phyloP scores from a whole-genome alignment of 1,140 invertebrate species.

The Drosophila dunni region DNA sequence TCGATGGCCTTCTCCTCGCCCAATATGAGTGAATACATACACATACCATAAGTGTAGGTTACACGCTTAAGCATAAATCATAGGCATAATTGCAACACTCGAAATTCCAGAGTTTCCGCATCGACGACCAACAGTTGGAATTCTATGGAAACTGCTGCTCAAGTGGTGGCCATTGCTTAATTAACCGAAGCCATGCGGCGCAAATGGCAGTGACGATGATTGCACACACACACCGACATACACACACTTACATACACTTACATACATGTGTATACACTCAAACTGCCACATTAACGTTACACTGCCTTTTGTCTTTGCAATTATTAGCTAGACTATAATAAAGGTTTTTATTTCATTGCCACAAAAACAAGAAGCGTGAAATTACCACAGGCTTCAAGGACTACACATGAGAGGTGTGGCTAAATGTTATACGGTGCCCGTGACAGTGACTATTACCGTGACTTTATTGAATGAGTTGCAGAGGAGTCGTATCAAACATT shows the following conservation, averaged over 20 bases:
- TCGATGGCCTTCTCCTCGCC: slow-evolving; percentile 6
- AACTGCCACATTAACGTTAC: slow-evolving; percentile 13
- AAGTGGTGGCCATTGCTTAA: slow-evolving; percentile 57
- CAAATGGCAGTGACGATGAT: slow-evolving; percentile 35
- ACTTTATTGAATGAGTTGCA: background rate
- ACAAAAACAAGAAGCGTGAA: slow-evolving; percentile 43
- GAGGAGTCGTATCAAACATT: background rate
- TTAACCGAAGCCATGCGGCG: slow-evolving; percentile 66
- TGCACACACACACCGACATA: slow-evolving; percentile 22
- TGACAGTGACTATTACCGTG: slow-evolving; percentile 13
- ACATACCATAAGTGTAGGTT: background rate
- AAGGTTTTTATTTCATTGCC: slow-evolving; percentile 58
- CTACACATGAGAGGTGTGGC: slow-evolving; percentile 2
- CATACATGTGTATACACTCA: background rate
- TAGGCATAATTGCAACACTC: slow-evolving; percentile 52
- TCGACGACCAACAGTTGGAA: slow-evolving; percentile 21
- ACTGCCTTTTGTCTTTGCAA: slow-evolving; percentile 42
- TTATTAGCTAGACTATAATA: slow-evolving; percentile 60
- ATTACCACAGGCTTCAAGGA: slow-evolving; percentile 24
- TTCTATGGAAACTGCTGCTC: slow-evolving; percentile 23
- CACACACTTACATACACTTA: slow-evolving; percentile 10
- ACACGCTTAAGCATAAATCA: slow-evolving; percentile 53
- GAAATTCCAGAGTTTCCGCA: slow-evolving; percentile 19
- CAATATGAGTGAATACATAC: slow-evolving; percentile 4
- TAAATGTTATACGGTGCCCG: background rate